A percentile compares a stretch with the other conserved stretches of the same genome.
Evolutionary conservation across 2,797 vertebrate genomes (phyloP).

Genomic region (Tapirus indicus): DNA sequence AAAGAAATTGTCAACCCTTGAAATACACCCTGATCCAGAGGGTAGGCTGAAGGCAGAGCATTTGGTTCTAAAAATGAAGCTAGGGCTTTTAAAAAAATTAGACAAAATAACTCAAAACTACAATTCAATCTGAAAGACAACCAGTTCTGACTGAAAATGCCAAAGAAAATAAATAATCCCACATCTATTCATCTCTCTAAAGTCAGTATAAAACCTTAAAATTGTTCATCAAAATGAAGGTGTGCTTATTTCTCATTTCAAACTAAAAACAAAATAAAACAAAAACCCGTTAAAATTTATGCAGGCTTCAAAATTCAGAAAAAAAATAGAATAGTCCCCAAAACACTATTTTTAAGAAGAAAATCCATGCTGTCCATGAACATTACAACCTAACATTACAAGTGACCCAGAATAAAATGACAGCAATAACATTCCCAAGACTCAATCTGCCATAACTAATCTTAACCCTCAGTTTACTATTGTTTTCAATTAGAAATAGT

Average conservation of each 20-base stretch:
- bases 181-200: not conserved
- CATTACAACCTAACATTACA: not conserved
- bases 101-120: conserved; percentile 25
- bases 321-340: not conserved
- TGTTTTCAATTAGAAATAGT: not conserved
- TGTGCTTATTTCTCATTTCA: not conserved
- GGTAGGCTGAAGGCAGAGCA: not conserved
- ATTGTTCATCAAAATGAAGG: conserved; percentile 1
- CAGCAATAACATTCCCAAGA: not conserved
- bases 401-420: not conserved
- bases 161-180: conserved; percentile 59
- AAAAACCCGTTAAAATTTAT: not conserved
- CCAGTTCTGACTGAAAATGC: conserved; percentile 27
- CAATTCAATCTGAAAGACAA: conserved; percentile 11
- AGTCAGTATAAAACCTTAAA: conserved; percentile 56
- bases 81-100: not conserved
- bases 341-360: not conserved
- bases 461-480: not conserved
- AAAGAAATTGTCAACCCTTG: not conserved
- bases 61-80: not conserved
- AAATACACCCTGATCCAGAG: not conserved
- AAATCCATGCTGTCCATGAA: not conserved
- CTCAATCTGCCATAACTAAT: not conserved
- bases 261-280: not conserved
- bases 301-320: not conserved